Base-by-base conservation (phyloP, 1,140 invertebrate genomes). In the Euborellia annulipes region DNA sequence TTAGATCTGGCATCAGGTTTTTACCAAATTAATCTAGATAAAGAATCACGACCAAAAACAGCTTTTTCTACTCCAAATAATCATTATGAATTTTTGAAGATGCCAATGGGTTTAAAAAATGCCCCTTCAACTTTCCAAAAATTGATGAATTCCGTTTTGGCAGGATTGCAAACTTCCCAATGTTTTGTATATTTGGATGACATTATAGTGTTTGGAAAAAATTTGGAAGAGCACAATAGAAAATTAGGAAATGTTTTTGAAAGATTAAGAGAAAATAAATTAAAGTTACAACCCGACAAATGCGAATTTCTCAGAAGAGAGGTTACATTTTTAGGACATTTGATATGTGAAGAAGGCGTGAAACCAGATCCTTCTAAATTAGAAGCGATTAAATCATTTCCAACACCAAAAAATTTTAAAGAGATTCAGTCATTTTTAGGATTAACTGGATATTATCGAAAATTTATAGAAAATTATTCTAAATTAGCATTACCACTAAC, bases 1-100 rank as follows among this genome's bases (percentile, higher is more conserved):
- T 46, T 74, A 2, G 71, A 75, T 54, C 42, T 71, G 9, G 54
- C 55, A 0, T 59, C 54, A 17, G 69, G 64, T 0, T 71, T 65
- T 47, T 61, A 54, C 53, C 64, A 71, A 47, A 50, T 68, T n/a
- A 43, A 56, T n/a, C 43, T 69, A 7, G 49, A 58, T 8, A 22
- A 41, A 32, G 36, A 51, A 2, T 52, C 60, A 48, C 55, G 46
- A 17, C 36, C 47, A 4, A 68, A 67, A 45, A 52, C 54, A n/a
- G 52, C 49, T 2, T 59, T 59, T 45, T 41, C 47, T n/a, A 56
- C 54, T 14, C 46, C 49, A 3, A 43, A 48, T 20, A 52, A 50
- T 8, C 58, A 60, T 13, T 58, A 51, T 38, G 55, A 59, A 48
- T 60, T 51, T 45, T 18, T 51, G 7, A 27, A 51, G 34, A 54